Evolutionary conservation across 2,888 invertebrate genomes (phyloP), one percentile per base, ranked within the genome.

Genomic region (Heteromurus nitidus): DNA sequence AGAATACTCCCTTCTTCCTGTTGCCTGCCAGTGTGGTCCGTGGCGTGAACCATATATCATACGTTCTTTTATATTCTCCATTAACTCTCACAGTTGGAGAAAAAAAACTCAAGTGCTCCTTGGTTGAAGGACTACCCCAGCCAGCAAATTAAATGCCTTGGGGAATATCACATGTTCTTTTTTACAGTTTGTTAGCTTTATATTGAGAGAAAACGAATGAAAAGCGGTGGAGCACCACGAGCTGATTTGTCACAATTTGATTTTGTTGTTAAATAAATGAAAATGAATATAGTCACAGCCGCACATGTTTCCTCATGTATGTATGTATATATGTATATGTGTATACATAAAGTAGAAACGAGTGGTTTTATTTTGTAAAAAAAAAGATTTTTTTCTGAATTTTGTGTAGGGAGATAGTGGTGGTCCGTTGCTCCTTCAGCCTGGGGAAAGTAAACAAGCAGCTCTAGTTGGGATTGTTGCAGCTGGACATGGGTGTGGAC

Each of bases 1-100:
- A 5, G 11, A 50, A 50, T 18, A 50, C 53, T 11, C 53, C 5
- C 11, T 50, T n/a, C 18, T 7, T 13, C 53, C 16, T 7, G 53
- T n/a, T n/a, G n/a, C n/a, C n/a, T n/a, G 13, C 44, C n/a, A 3
- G 44, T 44, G 26, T 55, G 26, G 5, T 18, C 53, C n/a, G 7
- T 53, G 53, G 22, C 22, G 22, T 26, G n/a, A 47, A 31, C 58
- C 28, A 58, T 60, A 44, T 58, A 60, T 58, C 70, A 70, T 70
- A 53, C 31, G 30, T 53, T 53, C 53, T 22, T 53, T 53, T 30
- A 20, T 53, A 31, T 20, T 53, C 20, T 3, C 26, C 68, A 68
- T 68, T 68, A 68, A 53, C 50, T 68, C 68, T n/a, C n/a, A n/a
- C 68, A 50, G 68, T 31, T 53, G 68, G 68, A 30, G 68, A 50